phyloP scores from a whole-genome alignment of 1,140 invertebrate species.

The Pogonus chalceus region DNA sequence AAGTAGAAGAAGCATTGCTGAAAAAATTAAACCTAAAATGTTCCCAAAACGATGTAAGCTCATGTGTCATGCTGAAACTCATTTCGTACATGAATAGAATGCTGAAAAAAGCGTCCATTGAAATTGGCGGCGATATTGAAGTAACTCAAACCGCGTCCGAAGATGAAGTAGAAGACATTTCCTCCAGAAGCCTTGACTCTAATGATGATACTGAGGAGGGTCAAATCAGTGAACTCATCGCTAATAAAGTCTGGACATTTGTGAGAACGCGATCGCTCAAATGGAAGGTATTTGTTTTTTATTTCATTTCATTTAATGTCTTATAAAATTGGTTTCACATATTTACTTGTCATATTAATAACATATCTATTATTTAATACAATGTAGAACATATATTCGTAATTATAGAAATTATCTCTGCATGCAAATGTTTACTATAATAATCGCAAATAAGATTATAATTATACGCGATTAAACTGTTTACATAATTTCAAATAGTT shows the following conservation, averaged over 20 bases:
- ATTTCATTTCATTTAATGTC: no score
- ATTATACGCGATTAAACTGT: no score
- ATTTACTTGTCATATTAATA: no score
- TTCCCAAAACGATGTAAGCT: constrained; percentile 58
- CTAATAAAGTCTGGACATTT: constrained; percentile 63
- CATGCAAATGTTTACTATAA: no score
- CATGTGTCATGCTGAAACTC: constrained; percentile 68
- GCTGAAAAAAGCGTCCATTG: constrained; percentile 65
- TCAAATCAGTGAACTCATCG: constrained; percentile 55
- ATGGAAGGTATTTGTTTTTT: constrained; percentile 51
- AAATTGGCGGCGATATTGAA: constrained; percentile 62
- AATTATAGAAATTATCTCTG: no score
- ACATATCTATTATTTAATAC: no score
- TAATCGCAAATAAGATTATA: no score
- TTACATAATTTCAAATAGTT: no score
- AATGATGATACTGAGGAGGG: constrained; percentile 50
- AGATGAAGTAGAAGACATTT: constrained; percentile 17
- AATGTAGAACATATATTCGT: no score
- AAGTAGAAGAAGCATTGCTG: constrained; percentile 55
- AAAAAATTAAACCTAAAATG: constrained; percentile 66
- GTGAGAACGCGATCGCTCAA: constrained; percentile 56
- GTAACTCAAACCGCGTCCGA: constrained; percentile 47
- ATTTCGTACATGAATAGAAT: constrained; percentile 71
- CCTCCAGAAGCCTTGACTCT: constrained; percentile 28
- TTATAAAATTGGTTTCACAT: no score